Conservation (phyloP, 1,140 invertebrate species). For the Habropoda laboriosa region DNA sequence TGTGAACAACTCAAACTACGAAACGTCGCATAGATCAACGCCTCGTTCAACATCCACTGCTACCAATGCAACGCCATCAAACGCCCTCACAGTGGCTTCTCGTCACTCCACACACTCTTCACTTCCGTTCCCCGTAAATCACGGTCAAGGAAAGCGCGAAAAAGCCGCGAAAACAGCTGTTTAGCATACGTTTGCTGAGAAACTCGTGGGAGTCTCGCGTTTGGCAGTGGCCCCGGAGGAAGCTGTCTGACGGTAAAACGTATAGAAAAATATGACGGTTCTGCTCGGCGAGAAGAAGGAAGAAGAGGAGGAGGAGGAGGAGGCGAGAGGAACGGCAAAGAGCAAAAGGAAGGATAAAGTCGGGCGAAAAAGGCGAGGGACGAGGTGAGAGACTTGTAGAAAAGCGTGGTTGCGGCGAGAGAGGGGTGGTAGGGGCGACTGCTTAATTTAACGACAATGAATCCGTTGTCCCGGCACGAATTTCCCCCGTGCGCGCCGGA, state of each 20-base stretch:
- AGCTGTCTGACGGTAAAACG: neutral
- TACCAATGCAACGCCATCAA: too few species aligned
- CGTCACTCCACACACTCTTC: too few species aligned
- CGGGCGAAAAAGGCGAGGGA: neutral
- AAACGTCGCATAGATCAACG: too few species aligned
- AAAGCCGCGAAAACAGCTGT: neutral
- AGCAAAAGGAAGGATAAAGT: neutral
- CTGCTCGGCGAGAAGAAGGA: too few species aligned
- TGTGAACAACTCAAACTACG: too few species aligned
- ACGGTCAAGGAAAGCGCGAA: too few species aligned
- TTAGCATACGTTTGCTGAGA: neutral
- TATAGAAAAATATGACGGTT: neutral
- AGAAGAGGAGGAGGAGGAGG: too few species aligned
- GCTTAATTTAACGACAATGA: slow-evolving; percentile 62
- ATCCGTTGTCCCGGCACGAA: slow-evolving; percentile 49
- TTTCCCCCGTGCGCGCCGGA: slow-evolving; percentile 10
- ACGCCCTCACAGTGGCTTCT: too few species aligned
- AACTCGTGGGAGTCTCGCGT: neutral
- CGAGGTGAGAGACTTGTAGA: neutral
- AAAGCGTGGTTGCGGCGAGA: too few species aligned
- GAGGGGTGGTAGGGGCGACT: neutral
- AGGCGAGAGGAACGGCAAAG: too few species aligned
- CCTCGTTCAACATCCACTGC: too few species aligned
- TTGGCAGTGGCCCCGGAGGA: neutral
- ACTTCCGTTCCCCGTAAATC: too few species aligned